These are phyloP conservation scores for Pollicipes pollicipes DNA, from an alignment of 1,140 invertebrate species.

Conservation along the genomic window DNA sequence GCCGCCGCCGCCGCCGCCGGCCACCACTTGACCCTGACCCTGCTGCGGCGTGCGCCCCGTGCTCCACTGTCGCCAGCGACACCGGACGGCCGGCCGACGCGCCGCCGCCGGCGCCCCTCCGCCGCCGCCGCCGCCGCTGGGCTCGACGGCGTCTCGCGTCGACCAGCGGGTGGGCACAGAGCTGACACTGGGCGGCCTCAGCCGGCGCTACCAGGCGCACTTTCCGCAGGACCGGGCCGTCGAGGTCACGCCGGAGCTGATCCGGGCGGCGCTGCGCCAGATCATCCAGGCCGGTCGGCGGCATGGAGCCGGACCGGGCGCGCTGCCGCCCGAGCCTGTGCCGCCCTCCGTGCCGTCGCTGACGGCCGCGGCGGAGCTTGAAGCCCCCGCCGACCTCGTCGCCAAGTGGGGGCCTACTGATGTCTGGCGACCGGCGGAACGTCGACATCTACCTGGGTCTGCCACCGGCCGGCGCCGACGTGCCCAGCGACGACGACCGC, in stretches of 20 bases:
- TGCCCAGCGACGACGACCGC: neutral
- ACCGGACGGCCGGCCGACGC: no score
- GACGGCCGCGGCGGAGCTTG: no score
- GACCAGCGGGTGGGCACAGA: neutral
- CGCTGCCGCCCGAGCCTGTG: no score
- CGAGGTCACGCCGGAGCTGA: neutral
- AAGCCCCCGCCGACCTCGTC: neutral
- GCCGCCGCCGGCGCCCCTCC: no score
- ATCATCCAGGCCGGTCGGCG: neutral
- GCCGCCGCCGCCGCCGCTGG: no score
- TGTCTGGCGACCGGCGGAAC: neutral
- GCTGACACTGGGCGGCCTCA: neutral
- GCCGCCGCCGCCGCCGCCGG: no score
- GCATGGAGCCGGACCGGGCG: no score
- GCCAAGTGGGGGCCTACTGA: neutral
- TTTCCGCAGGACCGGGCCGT: neutral
- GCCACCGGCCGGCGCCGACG: neutral
- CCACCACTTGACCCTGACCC: neutral
- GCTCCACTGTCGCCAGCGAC: neutral
- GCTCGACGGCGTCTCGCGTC: no score
- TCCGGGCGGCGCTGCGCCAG: neutral
- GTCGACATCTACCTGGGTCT: neutral
- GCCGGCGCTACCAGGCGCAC: no score
- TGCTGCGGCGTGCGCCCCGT: neutral
- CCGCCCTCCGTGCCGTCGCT: neutral